phyloP scores from a whole-genome alignment of 2,888 invertebrate species.

The Melanostoma mellinum region DNA sequence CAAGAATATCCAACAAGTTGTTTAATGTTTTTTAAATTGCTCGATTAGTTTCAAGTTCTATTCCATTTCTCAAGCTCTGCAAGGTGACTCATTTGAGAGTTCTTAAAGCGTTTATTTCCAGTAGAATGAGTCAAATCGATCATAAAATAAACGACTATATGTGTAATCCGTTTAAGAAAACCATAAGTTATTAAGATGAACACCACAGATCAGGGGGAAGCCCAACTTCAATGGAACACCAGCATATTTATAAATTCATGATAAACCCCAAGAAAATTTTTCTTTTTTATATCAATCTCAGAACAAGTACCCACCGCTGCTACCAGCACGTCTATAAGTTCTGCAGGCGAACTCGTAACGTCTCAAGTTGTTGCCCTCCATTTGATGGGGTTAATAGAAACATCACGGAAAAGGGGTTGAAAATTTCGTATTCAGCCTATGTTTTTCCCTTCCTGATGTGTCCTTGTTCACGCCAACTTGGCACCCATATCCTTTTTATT shows the following conservation, averaged over 20 bases:
- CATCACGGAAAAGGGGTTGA: constrained; percentile 39
- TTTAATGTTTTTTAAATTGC: no score
- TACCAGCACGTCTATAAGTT: constrained; percentile 14
- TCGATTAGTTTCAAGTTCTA: no score
- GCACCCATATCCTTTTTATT: constrained; percentile 25
- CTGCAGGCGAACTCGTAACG: constrained; percentile 34
- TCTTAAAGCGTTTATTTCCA: no score
- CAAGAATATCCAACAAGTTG: no score
- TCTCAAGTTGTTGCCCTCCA: constrained; percentile 28
- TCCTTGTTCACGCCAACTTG: constrained; percentile 22
- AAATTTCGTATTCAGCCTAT: constrained; percentile 9
- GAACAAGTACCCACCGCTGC: constrained; percentile 13
- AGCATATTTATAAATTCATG: constrained; percentile 36
- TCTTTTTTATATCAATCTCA: constrained; percentile 14
- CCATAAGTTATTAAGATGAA: constrained; percentile 6
- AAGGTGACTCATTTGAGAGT: no score
- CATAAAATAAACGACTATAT: not conserved
- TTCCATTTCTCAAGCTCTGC: no score
- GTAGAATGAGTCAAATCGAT: not conserved
- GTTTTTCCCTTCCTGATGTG: not conserved
- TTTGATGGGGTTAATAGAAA: constrained; percentile 51
- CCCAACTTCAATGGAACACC: constrained; percentile 35
- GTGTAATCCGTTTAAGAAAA: constrained; percentile 38
- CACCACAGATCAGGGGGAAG: not conserved
- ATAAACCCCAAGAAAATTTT: constrained; percentile 19